These are phyloP conservation scores for Argyresthia goedartella DNA, from an alignment of 2,888 invertebrate genomes.

Conservation along the genomic window DNA sequence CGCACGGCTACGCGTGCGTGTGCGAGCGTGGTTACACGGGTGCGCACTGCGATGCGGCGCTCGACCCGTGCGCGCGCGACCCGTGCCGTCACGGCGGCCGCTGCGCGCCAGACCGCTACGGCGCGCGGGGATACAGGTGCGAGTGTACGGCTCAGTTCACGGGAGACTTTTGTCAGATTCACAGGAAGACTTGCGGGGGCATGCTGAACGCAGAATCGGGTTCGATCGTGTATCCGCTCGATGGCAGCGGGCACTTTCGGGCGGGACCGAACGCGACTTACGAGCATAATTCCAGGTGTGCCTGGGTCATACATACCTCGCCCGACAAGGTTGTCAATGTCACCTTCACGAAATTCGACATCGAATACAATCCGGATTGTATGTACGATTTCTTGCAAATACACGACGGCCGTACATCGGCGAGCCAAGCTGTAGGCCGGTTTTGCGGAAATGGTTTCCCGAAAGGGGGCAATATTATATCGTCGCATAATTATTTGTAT, in stretches of 20 bases:
- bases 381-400: constrained; percentile 82
- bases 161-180: constrained; percentile 75
- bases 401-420: constrained; percentile 85
- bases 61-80: constrained; percentile 75
- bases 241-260: background rate
- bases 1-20: constrained; percentile 62
- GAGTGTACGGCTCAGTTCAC: constrained; percentile 76
- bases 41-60: constrained; percentile 70
- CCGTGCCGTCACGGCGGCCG: constrained; percentile 88
- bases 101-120: constrained; percentile 61
- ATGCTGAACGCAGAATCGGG: constrained; percentile 65
- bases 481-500: constrained; percentile 83
- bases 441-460: constrained; percentile 84
- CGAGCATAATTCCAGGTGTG: constrained; percentile 78
- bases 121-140: constrained; percentile 61
- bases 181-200: constrained; percentile 54
- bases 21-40: constrained; percentile 74
- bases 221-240: constrained; percentile 74
- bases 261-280: constrained; percentile 54
- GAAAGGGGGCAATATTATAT: constrained; percentile 78
- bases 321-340: constrained; percentile 81
- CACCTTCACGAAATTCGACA: constrained; percentile 81
- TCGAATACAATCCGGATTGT: constrained; percentile 78
- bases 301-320: constrained; percentile 81
- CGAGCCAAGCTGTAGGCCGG: constrained; percentile 79